Evolutionary conservation across 2,797 vertebrate species (phyloP), one percentile per base, ranked within the genome.

Genomic region (Meriones psammophilus): DNA sequence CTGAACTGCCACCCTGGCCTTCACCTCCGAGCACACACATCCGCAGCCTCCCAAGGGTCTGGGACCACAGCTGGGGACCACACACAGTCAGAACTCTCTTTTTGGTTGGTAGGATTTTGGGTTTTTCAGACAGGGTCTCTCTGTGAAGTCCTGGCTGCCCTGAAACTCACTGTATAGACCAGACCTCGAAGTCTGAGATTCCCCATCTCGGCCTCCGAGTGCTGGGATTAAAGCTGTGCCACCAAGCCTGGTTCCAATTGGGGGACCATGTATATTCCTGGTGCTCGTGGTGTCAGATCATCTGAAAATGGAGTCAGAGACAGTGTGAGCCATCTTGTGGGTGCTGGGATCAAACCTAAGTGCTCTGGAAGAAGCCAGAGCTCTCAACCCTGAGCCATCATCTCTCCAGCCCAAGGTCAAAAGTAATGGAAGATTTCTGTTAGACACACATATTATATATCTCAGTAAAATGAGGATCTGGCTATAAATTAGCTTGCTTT

Each of bases 361-460:
- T 71, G 33, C 69, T 71, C n/a, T 20, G 69, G 28, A 71, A 54
- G 76, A 64, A 60, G 15, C 58, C 24, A 62, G 7, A 28, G 58
- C 24, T 83, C 58, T 39, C 17, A 39, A 42, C 15, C 80, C 28
- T 68, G 81, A 46, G 28, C 9, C 62, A 50, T 20, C 18, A 22
- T n/a, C 83, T n/a, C 26, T 84, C 42, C 30, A 50, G 42, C 6
- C 83, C 50, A 42, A 73, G 54, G 66, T 56, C 60, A 42, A 83
- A 95, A 79, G 56, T 68, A 24, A 1, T 73, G 20, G 86, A 91
- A n/a, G 36, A 64, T 30, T 15, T 36, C 74, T 78, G 50, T 73
- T 33, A 74, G 54, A 94, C 8, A 91, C 0, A 84, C 26, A 58
- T 26, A 94, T 39, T 60, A 91, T 36, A 92, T 94, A 91, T 62